Evolutionary conservation across 2,113 vertebrate species (phyloP).

Genomic region (Poicephalus gulielmi): DNA sequence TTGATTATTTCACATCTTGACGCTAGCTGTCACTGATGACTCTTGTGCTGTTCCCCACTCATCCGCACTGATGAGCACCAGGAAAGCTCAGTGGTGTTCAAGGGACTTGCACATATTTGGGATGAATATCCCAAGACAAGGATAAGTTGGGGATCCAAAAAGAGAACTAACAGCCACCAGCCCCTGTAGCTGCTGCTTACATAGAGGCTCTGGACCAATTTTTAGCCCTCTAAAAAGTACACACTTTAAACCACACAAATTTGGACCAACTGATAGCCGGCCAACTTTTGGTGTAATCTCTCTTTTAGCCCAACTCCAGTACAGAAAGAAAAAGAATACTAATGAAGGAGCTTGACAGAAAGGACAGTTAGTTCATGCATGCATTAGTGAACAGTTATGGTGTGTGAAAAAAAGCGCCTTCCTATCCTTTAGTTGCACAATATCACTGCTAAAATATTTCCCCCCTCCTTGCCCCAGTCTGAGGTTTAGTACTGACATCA

Average conservation of each 20-base stretch:
- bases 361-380: slow-evolving; percentile 63
- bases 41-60: background rate
- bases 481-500: background rate
- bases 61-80: background rate
- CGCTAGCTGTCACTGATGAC: background rate
- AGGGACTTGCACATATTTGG: background rate
- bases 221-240: slow-evolving; percentile 30
- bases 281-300: slow-evolving; percentile 24
- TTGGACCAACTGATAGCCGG: slow-evolving; percentile 51
- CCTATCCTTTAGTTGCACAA: slow-evolving; percentile 31
- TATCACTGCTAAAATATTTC: slow-evolving; percentile 39
- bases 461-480: background rate
- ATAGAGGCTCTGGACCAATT: background rate
- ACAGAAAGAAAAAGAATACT: slow-evolving; percentile 59
- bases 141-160: background rate
- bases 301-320: slow-evolving; percentile 46
- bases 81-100: background rate
- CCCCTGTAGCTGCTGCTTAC: background rate
- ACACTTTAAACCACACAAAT: slow-evolving; percentile 23
- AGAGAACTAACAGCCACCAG: background rate
- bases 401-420: slow-evolving; percentile 46
- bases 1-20: background rate
- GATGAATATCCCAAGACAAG: background rate
- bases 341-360: slow-evolving; percentile 59
- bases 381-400: slow-evolving; percentile 58